phyloP scores from a whole-genome alignment of 2,888 invertebrate genomes.

The Melanophora roralis region DNA sequence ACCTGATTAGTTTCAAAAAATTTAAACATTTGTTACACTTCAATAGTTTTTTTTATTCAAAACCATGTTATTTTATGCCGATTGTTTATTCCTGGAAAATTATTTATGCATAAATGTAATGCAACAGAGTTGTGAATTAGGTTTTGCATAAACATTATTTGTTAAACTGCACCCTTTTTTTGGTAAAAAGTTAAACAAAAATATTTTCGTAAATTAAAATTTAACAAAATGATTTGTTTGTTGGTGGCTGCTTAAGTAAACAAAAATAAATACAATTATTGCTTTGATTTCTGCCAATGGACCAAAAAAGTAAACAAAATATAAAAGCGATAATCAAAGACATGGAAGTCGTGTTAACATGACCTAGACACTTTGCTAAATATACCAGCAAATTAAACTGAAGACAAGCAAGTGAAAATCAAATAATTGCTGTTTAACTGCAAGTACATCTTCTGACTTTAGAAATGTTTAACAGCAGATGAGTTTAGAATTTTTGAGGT shows the following conservation, averaged over 20 bases:
- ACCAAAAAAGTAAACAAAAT: neutral
- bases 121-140: constrained; percentile 46
- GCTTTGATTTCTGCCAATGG: constrained; percentile 5
- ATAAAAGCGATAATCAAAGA: constrained; percentile 13
- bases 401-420: neutral
- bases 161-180: constrained; percentile 45
- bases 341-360: constrained; percentile 35
- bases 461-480: too few species aligned
- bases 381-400: neutral
- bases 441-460: neutral
- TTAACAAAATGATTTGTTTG: constrained; percentile 6
- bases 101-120: constrained; percentile 13
- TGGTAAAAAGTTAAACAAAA: neutral
- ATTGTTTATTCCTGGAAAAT: constrained; percentile 11
- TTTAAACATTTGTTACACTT: constrained; percentile 34
- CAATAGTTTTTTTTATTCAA: neutral
- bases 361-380: neutral
- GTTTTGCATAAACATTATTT: constrained; percentile 43
- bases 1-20: constrained; percentile 44
- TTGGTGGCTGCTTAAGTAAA: neutral
- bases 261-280: constrained; percentile 26
- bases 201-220: constrained; percentile 16
- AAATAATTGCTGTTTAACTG: neutral
- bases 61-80: neutral
- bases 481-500: too few species aligned